Evolutionary conservation across 2,888 invertebrate species (phyloP).

Genomic region (Anagyrus pseudococci): DNA sequence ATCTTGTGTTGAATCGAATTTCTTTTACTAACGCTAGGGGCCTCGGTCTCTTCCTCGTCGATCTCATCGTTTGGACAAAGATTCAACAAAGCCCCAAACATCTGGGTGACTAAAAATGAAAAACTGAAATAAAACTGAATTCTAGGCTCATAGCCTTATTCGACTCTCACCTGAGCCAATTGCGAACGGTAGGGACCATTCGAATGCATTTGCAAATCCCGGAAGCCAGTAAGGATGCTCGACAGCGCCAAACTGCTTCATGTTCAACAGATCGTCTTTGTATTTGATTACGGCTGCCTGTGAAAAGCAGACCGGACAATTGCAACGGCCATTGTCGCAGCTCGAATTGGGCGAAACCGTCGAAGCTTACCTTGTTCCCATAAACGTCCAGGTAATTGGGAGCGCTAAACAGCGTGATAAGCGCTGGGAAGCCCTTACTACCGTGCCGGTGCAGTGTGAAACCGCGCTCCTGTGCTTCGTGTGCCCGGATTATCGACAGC

Average conservation of each 20-base stretch:
- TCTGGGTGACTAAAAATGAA: conserved; percentile 23
- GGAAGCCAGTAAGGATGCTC: conserved; percentile 38
- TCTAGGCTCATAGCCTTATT: neutral
- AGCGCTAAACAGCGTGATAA: conserved; percentile 34
- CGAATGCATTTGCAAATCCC: conserved; percentile 24
- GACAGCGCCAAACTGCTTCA: conserved; percentile 20
- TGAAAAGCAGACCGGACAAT: neutral
- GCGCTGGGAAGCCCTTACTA: conserved; percentile 21
- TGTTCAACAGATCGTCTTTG: conserved; percentile 14
- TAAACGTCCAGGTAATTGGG: conserved; percentile 35
- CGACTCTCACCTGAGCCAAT: conserved; percentile 26
- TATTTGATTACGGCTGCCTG: conserved; percentile 30
- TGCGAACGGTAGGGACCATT: conserved; percentile 33
- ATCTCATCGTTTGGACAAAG: conserved; percentile 34
- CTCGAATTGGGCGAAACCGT: neutral
- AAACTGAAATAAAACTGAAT: neutral
- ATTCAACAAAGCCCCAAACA: conserved; percentile 17
- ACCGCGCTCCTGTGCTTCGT: conserved; percentile 34
- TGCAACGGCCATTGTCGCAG: neutral
- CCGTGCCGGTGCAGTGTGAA: conserved; percentile 15
- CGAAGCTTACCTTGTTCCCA: conserved; percentile 23
- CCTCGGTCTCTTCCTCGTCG: neutral
- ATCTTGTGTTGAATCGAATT: conserved; percentile 82
- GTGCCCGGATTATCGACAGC: conserved; percentile 26
- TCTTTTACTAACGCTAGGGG: conserved; percentile 1